These are phyloP conservation scores for Jaculus jaculus DNA, from an alignment of 2,113 vertebrate genomes.

Conservation along the genomic window DNA sequence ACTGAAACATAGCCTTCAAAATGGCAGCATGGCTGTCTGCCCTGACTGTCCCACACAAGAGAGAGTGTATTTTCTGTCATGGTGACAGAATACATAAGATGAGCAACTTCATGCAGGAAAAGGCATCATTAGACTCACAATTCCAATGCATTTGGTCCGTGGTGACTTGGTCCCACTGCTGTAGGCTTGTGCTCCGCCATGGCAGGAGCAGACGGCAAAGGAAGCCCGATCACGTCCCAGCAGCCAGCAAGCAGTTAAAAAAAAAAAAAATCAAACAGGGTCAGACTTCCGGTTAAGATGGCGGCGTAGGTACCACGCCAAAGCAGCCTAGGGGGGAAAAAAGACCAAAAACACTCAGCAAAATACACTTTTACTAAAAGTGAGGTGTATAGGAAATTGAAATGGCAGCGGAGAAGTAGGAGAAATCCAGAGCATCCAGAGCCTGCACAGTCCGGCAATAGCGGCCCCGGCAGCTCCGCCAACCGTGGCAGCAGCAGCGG, in stretches of 20 bases:
- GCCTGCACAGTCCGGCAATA: no score
- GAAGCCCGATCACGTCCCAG: not conserved
- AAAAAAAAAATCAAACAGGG: not conserved
- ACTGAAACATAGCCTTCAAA: not conserved
- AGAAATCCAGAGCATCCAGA: no score
- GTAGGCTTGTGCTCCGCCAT: not conserved
- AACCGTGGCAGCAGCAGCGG: no score
- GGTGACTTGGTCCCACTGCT: not conserved
- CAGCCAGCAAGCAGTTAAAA: not conserved
- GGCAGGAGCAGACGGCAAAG: not conserved
- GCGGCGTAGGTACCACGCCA: no score
- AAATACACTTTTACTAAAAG: no score
- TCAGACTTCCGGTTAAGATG: no score
- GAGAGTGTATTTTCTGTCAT: no score
- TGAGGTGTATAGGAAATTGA: no score
- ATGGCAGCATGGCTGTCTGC: not conserved
- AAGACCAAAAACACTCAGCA: no score
- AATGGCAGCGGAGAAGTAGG: no score
- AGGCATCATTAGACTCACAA: not conserved
- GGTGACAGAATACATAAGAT: not conserved
- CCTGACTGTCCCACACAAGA: rapidly evolving
- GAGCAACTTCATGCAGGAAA: not conserved
- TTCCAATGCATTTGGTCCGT: not conserved
- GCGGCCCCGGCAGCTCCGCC: no score
- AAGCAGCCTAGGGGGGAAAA: no score